A percentile compares a stretch with the other conserved stretches of the same genome.
phyloP scores from a whole-genome alignment of 2,113 vertebrate genomes.

The Reinhardtius hippoglossoides region DNA sequence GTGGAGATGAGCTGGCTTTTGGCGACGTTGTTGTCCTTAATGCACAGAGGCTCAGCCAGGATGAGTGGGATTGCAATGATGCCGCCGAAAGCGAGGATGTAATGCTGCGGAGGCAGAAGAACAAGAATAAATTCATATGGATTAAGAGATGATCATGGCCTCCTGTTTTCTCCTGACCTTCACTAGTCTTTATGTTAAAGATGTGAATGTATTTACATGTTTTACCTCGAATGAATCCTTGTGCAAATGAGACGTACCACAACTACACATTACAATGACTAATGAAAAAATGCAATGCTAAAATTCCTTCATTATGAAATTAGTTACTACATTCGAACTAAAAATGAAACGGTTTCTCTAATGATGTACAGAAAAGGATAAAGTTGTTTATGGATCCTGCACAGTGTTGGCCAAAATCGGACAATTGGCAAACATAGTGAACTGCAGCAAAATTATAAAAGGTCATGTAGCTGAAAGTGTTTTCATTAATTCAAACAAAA shows the following conservation, averaged over 20 bases:
- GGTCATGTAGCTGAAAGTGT: too few species aligned
- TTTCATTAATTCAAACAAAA: too few species aligned
- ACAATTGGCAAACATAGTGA: too few species aligned
- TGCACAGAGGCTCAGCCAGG: conserved; percentile 83
- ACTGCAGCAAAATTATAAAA: too few species aligned
- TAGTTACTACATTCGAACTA: too few species aligned
- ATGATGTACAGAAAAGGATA: neutral
- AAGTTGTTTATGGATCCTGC: neutral
- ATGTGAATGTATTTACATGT: neutral
- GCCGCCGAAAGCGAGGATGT: conserved; percentile 84
- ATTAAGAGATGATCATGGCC: neutral
- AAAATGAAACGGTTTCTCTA: neutral
- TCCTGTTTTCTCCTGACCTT: neutral
- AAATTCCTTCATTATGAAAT: too few species aligned
- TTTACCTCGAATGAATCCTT: neutral
- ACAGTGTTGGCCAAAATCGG: too few species aligned
- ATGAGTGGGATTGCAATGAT: conserved; percentile 85
- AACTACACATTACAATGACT: too few species aligned
- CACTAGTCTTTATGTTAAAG: neutral
- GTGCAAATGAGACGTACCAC: too few species aligned
- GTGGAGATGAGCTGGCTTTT: conserved; percentile 86
- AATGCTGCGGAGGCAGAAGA: conserved; percentile 73
- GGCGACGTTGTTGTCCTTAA: conserved; percentile 81
- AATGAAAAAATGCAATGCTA: too few species aligned
- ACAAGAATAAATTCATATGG: neutral